phyloP scores from a whole-genome alignment of 2,888 invertebrate genomes.

The Tuberolachnus salignus region DNA sequence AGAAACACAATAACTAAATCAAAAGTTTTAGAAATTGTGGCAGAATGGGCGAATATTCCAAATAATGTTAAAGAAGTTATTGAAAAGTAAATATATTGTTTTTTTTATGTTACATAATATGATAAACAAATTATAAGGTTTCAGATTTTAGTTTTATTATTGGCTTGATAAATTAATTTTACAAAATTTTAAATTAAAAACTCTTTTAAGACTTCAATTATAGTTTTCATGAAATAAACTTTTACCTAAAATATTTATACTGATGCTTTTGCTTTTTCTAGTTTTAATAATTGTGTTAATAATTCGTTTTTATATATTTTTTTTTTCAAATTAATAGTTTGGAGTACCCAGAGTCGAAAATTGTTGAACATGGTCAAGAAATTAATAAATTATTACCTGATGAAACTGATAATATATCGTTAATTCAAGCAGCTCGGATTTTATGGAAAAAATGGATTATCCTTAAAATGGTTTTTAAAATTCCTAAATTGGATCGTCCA shows the following conservation, averaged over 20 bases:
- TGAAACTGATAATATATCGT: not conserved
- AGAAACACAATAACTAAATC: constrained; percentile 92
- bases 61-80: constrained; percentile 44
- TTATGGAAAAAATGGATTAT: constrained; percentile 52
- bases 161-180: too few relatives aligned
- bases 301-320: constrained; percentile 3
- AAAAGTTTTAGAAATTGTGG: constrained; percentile 82
- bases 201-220: too few relatives aligned
- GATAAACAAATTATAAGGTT: too few relatives aligned
- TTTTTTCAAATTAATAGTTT: constrained; percentile 28
- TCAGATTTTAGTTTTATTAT: too few relatives aligned
- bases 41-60: constrained; percentile 69
- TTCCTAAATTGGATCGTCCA: constrained; percentile 36
- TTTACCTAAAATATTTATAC: too few relatives aligned
- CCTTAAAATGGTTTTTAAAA: constrained; percentile 41
- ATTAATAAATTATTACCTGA: constrained; percentile 44
- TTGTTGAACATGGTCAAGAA: not conserved
- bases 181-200: too few relatives aligned
- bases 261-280: too few relatives aligned
- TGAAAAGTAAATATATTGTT: constrained; percentile 51
- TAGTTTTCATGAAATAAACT: too few relatives aligned
- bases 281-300: not conserved
- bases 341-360: constrained; percentile 5
- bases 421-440: constrained; percentile 24
- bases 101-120: too few relatives aligned